Evolutionary conservation across 2,797 vertebrate genomes (phyloP), one percentile per base, ranked within the genome.

Genomic region (Ctenochaetus hawaiiensis): DNA sequence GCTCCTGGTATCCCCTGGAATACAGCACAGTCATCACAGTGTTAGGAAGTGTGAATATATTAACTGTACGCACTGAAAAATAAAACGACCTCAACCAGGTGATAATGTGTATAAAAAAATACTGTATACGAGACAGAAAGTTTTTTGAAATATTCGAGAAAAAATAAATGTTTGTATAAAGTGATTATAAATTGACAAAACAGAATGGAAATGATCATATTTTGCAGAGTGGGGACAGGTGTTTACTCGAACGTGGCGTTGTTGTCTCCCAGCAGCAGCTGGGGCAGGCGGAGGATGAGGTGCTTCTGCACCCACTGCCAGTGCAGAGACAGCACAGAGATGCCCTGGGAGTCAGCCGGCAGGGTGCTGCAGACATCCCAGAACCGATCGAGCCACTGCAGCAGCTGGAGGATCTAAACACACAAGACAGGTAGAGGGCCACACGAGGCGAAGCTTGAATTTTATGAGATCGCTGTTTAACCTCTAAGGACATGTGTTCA

Each of bases 281-380:
- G 94, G 8, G 97, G 96, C 59, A 97, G 92, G 20, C 94, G 94
- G 45, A 87, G 82, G 75, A 98, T 93, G 17, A 98, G 92, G 83
- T 97, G 95, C 60, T 99, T 99, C 83, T 96, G 95, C 70, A 99
- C 95, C 98, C 98, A 99, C 85, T 97, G 96, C 98, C 98, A 99
- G 89, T 99, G 98, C 66, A 99, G 92, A 2, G 97, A 96, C 26
- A 99, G 93, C 52, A 98, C 93, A 0, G 97, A 94, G 76, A 99
- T 81, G 6, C 97, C 97, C 1, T 94, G 77, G 0, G 95, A 81
- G 84, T 99, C 97, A 0, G 96, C 94, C 0, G 93, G 90, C 75
- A 98, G 90, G 0, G 86, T 87, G 87, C 96, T 96, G 65, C 97
- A 97, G 34, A 95, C 84, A 0, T 92, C 89, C 97, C 98, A 98